Evolutionary conservation across 1,140 invertebrate genomes (phyloP).

Genomic region (Drosophila azteca): DNA sequence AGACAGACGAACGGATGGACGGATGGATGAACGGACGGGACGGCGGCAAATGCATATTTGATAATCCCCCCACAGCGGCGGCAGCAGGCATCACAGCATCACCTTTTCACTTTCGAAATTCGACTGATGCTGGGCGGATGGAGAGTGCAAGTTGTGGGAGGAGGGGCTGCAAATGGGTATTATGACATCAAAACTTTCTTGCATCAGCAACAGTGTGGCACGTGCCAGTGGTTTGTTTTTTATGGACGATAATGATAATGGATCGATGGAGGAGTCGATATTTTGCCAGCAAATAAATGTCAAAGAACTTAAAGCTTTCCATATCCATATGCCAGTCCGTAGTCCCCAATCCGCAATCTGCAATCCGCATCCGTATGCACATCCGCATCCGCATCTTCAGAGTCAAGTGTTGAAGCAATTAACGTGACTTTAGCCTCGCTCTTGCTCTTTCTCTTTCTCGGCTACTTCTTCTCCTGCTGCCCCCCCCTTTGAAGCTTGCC

Average conservation of each 20-base stretch:
- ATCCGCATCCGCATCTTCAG: slow-evolving; percentile 48
- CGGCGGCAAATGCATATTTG: slow-evolving; percentile 39
- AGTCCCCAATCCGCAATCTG: background rate
- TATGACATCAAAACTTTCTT: slow-evolving; percentile 63
- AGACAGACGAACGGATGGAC: background rate
- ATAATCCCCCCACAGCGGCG: slow-evolving; percentile 19
- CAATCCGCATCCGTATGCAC: slow-evolving; percentile 9
- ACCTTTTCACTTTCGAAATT: slow-evolving; percentile 71
- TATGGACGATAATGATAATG: background rate
- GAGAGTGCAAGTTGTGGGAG: background rate
- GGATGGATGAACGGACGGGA: no score
- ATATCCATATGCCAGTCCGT: slow-evolving; percentile 22
- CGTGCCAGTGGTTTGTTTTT: slow-evolving; percentile 44
- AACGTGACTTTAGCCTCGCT: slow-evolving; percentile 58
- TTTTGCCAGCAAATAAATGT: no score
- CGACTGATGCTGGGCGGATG: slow-evolving; percentile 32
- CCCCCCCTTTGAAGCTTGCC: slow-evolving; percentile 1
- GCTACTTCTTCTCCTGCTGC: background rate
- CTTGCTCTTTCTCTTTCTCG: slow-evolving; percentile 1
- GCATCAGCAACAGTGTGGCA: slow-evolving; percentile 40
- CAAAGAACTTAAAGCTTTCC: no score
- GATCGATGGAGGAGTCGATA: background rate
- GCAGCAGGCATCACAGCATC: slow-evolving; percentile 14
- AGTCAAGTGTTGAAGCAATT: slow-evolving; percentile 72
- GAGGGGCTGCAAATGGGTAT: slow-evolving; percentile 40